These are phyloP conservation scores for Meloe dianella DNA, from an alignment of 2,888 invertebrate species.

Conservation along the genomic window DNA sequence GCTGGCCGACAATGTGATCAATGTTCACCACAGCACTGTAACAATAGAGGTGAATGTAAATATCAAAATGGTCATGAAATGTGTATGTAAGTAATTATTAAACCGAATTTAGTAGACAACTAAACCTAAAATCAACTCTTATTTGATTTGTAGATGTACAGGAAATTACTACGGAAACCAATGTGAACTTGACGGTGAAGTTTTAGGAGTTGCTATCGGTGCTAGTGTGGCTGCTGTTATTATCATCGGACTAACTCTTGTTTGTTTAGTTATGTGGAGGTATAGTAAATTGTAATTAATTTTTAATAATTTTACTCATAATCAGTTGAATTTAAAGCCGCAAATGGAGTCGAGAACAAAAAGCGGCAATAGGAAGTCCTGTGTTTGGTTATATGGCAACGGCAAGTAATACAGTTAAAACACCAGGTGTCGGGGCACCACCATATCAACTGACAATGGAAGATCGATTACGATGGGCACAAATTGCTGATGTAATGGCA, in stretches of 20 bases:
- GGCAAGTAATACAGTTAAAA: conserved; percentile 73
- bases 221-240: conserved; percentile 88
- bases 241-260: conserved; percentile 84
- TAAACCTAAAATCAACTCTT: neutral
- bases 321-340: conserved; percentile 64
- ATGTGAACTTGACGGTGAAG: conserved; percentile 92
- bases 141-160: conserved; percentile 67
- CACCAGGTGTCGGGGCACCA: conserved; percentile 74
- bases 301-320: conserved; percentile 10
- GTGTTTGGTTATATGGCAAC: conserved; percentile 86
- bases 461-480: conserved; percentile 86
- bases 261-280: conserved; percentile 92
- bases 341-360: conserved; percentile 89
- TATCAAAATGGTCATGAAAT: conserved; percentile 76
- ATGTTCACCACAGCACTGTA: conserved; percentile 80
- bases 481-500: conserved; percentile 87
- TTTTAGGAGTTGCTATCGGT: conserved; percentile 88
- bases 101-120: neutral
- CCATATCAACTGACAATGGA: conserved; percentile 81
- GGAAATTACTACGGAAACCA: conserved; percentile 87
- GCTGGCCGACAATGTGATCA: conserved; percentile 79
- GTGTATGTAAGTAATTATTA: conserved; percentile 70
- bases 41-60: conserved; percentile 83
- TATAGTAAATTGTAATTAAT: conserved; percentile 52
- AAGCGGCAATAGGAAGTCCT: conserved; percentile 79